Percentiles rank a stretch among this genome's conserved stretches.
phyloP scores from a whole-genome alignment of 1,140 invertebrate genomes.

The Achroia grisella region DNA sequence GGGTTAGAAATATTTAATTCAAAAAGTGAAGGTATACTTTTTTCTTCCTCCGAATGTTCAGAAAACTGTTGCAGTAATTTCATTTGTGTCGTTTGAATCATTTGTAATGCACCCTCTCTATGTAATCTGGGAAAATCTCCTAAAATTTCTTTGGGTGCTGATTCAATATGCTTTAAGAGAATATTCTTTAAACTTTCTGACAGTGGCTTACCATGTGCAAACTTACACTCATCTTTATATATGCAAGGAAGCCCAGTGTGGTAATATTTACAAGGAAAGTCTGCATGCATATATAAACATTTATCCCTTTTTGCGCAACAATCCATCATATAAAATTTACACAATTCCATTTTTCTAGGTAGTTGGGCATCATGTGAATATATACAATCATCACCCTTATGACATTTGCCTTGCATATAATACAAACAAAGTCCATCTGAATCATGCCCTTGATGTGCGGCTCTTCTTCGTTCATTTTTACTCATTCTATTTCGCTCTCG shows the following conservation, averaged over 20 bases:
- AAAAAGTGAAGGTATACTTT: slow-evolving; percentile 74
- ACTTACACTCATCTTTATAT: slow-evolving; percentile 90
- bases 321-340: slow-evolving; percentile 97
- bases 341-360: slow-evolving; percentile 92
- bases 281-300: slow-evolving; percentile 97
- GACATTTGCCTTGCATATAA: slow-evolving; percentile 92
- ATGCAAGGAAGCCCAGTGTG: slow-evolving; percentile 93
- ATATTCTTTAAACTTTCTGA: slow-evolving; percentile 81
- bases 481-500: slow-evolving; percentile 60
- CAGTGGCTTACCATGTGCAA: slow-evolving; percentile 90
- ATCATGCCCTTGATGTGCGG: slow-evolving; percentile 75
- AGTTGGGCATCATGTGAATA: slow-evolving; percentile 91
- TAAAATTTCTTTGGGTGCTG: slow-evolving; percentile 91
- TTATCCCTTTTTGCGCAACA: slow-evolving; percentile 96
- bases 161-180: slow-evolving; percentile 89
- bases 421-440: slow-evolving; percentile 82
- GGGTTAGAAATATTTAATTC: slow-evolving; percentile 74
- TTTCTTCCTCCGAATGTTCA: slow-evolving; percentile 50
- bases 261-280: slow-evolving; percentile 98
- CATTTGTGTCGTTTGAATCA: slow-evolving; percentile 82
- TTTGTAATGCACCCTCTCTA: slow-evolving; percentile 81
- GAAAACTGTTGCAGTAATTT: slow-evolving; percentile 76
- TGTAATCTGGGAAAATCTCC: slow-evolving; percentile 89
- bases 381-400: slow-evolving; percentile 81
- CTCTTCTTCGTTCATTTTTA: slow-evolving; percentile 54